phyloP scores from a whole-genome alignment of 2,888 invertebrate genomes.

The Papilio gigon region DNA sequence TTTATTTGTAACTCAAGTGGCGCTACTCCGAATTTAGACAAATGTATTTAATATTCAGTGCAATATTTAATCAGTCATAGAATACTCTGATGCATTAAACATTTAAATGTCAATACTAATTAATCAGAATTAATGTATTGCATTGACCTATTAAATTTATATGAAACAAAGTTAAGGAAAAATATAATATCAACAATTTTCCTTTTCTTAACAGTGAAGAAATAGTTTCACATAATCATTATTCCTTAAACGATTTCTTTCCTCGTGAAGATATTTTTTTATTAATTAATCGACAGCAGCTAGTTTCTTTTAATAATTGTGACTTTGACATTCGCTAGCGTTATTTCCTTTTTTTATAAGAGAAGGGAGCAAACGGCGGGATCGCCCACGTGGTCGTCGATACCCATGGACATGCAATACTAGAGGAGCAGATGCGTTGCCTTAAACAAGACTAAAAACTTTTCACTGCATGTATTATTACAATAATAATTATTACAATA shows the following conservation, averaged over 20 bases:
- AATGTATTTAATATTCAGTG: background rate
- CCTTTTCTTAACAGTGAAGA: slow-evolving; percentile 1
- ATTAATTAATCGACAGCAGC: no score
- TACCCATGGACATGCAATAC: no score
- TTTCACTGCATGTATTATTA: no score
- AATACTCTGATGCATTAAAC: slow-evolving; percentile 3
- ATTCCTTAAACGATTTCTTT: slow-evolving; percentile 6
- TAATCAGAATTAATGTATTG: slow-evolving; percentile 13
- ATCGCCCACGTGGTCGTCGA: no score
- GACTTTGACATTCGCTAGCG: no score
- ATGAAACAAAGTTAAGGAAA: slow-evolving; percentile 8
- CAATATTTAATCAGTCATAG: background rate
- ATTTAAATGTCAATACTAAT: background rate
- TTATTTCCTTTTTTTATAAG: no score
- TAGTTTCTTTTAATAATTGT: no score
- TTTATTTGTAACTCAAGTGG: background rate
- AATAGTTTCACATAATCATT: background rate
- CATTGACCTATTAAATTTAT: slow-evolving; percentile 12
- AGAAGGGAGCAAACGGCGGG: no score
- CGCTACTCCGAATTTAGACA: background rate
- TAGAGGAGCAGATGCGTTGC: no score
- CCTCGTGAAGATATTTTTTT: background rate
- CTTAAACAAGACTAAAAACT: no score
- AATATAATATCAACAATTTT: background rate
- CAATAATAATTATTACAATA: no score